A percentile compares a stretch with the other conserved stretches of the same genome.
Evolutionary conservation across 2,113 vertebrate genomes (phyloP).

Genomic region (Equus przewalskii): DNA sequence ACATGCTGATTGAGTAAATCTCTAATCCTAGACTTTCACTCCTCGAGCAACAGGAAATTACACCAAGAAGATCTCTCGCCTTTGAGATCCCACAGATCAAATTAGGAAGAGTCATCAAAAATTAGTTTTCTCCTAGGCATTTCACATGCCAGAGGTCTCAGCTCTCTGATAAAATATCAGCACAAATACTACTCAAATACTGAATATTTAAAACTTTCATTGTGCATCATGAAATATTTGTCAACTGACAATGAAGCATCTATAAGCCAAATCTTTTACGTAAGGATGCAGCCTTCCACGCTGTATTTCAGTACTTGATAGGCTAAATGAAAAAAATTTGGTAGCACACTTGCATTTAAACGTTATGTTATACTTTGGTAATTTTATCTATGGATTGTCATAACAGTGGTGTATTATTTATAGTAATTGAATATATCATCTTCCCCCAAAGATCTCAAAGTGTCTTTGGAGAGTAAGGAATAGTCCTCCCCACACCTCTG

Average conservation of each 20-base stretch:
- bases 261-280: background rate
- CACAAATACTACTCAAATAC: background rate
- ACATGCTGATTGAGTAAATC: background rate
- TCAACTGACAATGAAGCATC: background rate
- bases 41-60: conserved; percentile 15
- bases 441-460: conserved; percentile 7
- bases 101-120: conserved; percentile 48
- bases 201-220: background rate
- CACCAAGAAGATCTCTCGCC: background rate
- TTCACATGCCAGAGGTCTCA: background rate
- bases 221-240: background rate
- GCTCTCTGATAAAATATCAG: background rate
- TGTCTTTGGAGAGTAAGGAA: background rate
- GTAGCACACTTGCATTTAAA: conserved; percentile 26
- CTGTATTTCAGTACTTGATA: background rate
- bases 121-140: conserved; percentile 25
- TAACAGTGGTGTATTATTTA: background rate
- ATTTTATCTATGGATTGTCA: background rate
- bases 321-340: background rate
- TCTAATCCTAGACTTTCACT: background rate
- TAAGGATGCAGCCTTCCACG: background rate
- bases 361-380: background rate
- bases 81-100: background rate
- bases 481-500: background rate
- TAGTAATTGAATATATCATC: background rate